These are phyloP conservation scores for Lanius ludovicianus DNA, from an alignment of 2,113 vertebrate genomes.

Conservation along the genomic window DNA sequence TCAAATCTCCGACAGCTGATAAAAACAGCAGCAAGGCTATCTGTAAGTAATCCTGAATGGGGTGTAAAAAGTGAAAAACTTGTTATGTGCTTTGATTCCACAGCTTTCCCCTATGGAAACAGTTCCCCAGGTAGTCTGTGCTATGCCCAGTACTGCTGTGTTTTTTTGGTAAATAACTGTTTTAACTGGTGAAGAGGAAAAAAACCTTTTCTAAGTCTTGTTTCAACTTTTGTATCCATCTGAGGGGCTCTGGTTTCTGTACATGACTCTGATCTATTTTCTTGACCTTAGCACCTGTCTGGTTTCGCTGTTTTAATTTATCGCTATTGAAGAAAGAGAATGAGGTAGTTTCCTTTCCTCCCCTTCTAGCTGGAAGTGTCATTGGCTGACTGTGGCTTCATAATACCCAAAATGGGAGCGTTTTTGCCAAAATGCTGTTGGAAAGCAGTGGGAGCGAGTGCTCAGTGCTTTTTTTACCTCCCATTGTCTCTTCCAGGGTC, in stretches of 20 bases:
- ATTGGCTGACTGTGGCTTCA: not conserved
- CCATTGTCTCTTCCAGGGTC: not conserved
- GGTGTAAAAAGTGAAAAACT: not conserved
- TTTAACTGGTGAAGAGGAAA: not conserved
- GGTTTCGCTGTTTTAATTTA: not conserved
- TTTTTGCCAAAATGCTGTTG: not conserved
- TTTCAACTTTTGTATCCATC: not conserved
- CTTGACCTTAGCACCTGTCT: not conserved
- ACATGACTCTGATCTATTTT: not conserved
- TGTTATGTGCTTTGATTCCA: not conserved
- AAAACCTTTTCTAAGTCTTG: not conserved
- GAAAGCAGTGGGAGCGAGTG: not conserved
- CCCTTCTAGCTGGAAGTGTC: not conserved
- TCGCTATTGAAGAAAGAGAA: not conserved
- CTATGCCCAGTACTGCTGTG: not conserved
- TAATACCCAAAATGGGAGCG: not conserved
- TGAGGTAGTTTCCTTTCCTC: not conserved
- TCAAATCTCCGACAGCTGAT: constrained; percentile 78
- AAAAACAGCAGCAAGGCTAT: constrained; percentile 83
- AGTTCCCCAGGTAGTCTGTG: not conserved
- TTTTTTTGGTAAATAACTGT: not conserved
- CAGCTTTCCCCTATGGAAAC: not conserved
- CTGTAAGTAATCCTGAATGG: constrained; percentile 74
- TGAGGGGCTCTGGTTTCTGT: not conserved
- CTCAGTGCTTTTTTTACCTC: not conserved